Conservation (phyloP, 2,113 vertebrate species). For the Oriolus oriolus region DNA sequence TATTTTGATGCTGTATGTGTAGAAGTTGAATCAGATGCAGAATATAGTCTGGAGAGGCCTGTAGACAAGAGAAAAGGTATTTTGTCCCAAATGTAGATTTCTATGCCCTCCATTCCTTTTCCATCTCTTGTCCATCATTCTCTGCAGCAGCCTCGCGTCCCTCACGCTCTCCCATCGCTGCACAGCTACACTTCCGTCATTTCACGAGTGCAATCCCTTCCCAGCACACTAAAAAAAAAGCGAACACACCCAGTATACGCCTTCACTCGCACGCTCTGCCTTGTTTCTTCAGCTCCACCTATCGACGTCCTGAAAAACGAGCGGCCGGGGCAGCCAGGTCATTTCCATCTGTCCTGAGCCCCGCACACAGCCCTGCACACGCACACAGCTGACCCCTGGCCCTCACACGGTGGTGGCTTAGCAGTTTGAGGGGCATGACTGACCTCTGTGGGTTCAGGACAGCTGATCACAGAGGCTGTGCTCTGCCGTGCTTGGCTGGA, state of each 20-base stretch:
- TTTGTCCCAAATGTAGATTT: not conserved
- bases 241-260: accelerated
- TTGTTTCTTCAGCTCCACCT: constrained; percentile 41
- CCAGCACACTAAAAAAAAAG: not conserved
- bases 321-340: not conserved
- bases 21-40: not conserved
- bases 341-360: not conserved
- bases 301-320: not conserved
- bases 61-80: not conserved
- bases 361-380: not conserved
- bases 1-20: not conserved
- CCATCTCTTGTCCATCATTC: not conserved
- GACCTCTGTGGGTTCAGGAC: not conserved
- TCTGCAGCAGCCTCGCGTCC: not conserved
- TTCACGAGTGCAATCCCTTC: not conserved
- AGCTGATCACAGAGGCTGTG: not conserved
- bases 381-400: not conserved
- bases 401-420: not conserved
- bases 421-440: not conserved
- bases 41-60: not conserved
- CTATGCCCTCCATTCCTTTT: not conserved
- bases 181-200: not conserved
- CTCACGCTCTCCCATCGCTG: not conserved
- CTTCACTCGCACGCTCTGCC: accelerated
- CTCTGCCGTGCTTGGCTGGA: accelerated